Percentiles rank a stretch among this genome's conserved stretches.
These are phyloP conservation scores for Myopa testacea DNA, from an alignment of 2,888 invertebrate genomes.

Conservation along the genomic window DNA sequence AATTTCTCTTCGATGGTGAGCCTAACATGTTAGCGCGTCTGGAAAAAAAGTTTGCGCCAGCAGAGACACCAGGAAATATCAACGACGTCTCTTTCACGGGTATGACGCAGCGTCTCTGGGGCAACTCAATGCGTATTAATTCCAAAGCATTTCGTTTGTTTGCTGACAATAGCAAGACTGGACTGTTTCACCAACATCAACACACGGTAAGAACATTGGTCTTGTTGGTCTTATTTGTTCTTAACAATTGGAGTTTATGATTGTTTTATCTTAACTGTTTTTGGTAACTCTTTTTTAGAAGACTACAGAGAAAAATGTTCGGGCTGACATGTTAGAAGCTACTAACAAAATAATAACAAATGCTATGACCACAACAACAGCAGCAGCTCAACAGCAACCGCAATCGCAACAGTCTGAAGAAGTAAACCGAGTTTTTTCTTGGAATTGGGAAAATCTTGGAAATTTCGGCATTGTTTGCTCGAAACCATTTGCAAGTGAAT, in stretches of 20 bases:
- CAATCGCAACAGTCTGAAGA: background rate
- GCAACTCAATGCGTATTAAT: slow-evolving; percentile 50
- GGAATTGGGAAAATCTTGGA: slow-evolving; percentile 58
- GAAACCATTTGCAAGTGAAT: slow-evolving; percentile 54
- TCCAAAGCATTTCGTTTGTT: slow-evolving; percentile 48
- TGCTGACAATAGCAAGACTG: slow-evolving; percentile 33
- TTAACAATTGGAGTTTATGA: no score
- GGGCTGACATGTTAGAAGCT: background rate
- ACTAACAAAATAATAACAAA: background rate
- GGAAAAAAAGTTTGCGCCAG: slow-evolving; percentile 49
- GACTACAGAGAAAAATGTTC: background rate
- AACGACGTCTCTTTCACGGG: slow-evolving; percentile 51
- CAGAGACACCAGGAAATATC: background rate
- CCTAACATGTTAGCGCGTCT: slow-evolving; percentile 48
- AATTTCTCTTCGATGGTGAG: slow-evolving; percentile 50
- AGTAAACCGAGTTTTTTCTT: slow-evolving; percentile 44
- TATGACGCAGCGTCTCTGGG: slow-evolving; percentile 51
- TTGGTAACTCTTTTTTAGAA: background rate
- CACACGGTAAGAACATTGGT: background rate
- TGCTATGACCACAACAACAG: background rate
- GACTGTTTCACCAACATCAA: background rate
- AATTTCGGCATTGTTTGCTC: slow-evolving; percentile 49
- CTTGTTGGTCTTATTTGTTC: no score
- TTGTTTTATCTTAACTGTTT: no score
- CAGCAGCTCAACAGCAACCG: background rate